Percentiles rank a stretch among this genome's conserved stretches.
phyloP scores from a whole-genome alignment of 2,797 vertebrate genomes.

The Crocodylus rhombifer region DNA sequence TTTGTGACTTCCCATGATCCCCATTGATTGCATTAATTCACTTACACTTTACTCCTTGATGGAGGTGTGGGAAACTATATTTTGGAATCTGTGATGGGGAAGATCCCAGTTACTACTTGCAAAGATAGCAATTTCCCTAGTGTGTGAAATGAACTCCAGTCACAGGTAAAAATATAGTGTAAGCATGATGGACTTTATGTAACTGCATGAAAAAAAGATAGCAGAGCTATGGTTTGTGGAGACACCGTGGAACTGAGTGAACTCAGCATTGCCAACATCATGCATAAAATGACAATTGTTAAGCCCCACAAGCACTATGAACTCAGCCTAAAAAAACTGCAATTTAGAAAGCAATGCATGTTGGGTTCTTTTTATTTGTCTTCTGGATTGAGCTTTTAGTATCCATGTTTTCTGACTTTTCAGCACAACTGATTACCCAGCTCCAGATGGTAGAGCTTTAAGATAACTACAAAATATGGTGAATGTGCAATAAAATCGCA shows the following conservation, averaged over 20 bases:
- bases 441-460: neutral
- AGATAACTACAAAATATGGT: neutral
- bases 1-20: too few relatives aligned
- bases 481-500: neutral
- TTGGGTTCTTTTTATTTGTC: conserved; percentile 20
- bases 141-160: neutral
- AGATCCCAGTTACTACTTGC: neutral
- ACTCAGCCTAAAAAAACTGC: conserved; percentile 13
- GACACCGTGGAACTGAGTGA: neutral
- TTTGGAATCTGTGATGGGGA: neutral
- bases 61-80: neutral
- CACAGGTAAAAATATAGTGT: neutral
- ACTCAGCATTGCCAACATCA: neutral
- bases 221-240: neutral
- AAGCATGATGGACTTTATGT: neutral
- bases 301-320: neutral
- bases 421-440: neutral
- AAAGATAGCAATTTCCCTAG: neutral
- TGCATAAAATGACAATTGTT: conserved; percentile 21
- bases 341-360: neutral
- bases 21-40: too few relatives aligned
- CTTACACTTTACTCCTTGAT: neutral
- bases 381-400: conserved; percentile 4
- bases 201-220: neutral
- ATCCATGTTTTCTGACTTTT: conserved; percentile 9